Percentiles rank a stretch among this genome's conserved stretches.
These are phyloP conservation scores for Brevipalpus yothersi DNA, from an alignment of 1,140 invertebrate genomes.

Conservation along the genomic window DNA sequence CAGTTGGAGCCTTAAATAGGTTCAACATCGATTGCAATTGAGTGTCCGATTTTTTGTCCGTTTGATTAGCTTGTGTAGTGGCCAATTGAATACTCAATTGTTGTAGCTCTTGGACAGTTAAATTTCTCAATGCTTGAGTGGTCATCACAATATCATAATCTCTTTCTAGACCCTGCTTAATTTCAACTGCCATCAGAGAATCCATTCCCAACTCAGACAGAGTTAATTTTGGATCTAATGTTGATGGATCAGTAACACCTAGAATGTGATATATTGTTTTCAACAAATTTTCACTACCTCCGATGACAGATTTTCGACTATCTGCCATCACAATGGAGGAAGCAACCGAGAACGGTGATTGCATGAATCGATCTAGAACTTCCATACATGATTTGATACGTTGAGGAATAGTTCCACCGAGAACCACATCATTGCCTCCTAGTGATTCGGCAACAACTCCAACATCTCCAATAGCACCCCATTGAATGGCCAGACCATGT, in stretches of 20 bases:
- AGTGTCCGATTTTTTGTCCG: not conserved
- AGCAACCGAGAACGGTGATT: not conserved
- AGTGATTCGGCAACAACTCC: constrained; percentile 60
- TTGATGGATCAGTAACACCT: constrained; percentile 49
- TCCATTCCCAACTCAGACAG: constrained; percentile 84
- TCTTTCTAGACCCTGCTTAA: constrained; percentile 29
- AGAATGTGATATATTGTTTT: constrained; percentile 20
- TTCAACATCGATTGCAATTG: constrained; percentile 1
- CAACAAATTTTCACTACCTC: constrained; percentile 25
- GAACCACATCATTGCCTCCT: constrained; percentile 58
- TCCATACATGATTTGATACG: constrained; percentile 60
- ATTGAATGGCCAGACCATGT: constrained; percentile 64
- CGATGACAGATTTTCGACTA: constrained; percentile 31
- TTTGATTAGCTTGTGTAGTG: constrained; percentile 10
- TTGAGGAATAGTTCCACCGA: constrained; percentile 77
- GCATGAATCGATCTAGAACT: constrained; percentile 48
- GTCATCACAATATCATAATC: constrained; percentile 45
- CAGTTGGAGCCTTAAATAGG: constrained; percentile 19
- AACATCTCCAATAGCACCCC: constrained; percentile 90
- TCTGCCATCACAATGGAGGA: constrained; percentile 10
- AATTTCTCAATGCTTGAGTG: constrained; percentile 56
- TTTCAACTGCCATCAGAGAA: constrained; percentile 87
- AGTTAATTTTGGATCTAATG: constrained; percentile 39
- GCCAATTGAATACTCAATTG: constrained; percentile 29
- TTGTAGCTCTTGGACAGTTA: constrained; percentile 45